Percentiles rank a stretch among this genome's conserved stretches.
These are phyloP conservation scores for Eupelmus urozonus DNA, from an alignment of 2,888 invertebrate species.

Conservation along the genomic window DNA sequence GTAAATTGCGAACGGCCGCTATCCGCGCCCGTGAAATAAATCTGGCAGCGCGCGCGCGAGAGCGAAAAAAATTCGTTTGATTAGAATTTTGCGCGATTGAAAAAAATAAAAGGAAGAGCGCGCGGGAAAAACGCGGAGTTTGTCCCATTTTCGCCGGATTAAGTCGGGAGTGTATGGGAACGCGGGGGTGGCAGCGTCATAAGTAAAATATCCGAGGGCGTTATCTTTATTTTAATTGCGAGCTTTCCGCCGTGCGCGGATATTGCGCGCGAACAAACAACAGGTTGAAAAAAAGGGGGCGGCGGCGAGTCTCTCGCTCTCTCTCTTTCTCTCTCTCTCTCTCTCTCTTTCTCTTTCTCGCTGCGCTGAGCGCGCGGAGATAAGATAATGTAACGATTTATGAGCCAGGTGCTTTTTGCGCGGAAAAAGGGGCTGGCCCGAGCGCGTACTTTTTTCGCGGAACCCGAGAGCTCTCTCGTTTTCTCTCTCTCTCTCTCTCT, in stretches of 20 bases:
- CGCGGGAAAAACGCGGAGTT: background rate
- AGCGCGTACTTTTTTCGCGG: no score
- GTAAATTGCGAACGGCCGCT: constrained; percentile 25
- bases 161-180: constrained; percentile 24
- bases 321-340: no score
- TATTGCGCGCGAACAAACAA: constrained; percentile 50
- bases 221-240: constrained; percentile 56
- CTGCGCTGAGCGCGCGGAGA: no score
- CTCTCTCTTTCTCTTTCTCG: no score
- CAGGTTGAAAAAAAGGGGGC: constrained; percentile 51
- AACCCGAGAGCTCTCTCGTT: no score
- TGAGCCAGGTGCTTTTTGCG: constrained; percentile 33
- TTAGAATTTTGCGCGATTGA: constrained; percentile 51
- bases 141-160: constrained; percentile 44
- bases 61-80: constrained; percentile 39
- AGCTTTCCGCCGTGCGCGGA: constrained; percentile 31
- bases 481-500: background rate
- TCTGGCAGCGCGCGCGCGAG: constrained; percentile 15
- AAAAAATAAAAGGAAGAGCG: background rate
- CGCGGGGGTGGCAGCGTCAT: constrained; percentile 17
- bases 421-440: no score
- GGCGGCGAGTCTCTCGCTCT: no score
- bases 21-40: constrained; percentile 27
- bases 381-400: constrained; percentile 57
- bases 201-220: constrained; percentile 49